Conservation (phyloP, 2,797 vertebrate species). For the Pagetopsis macropterus region DNA sequence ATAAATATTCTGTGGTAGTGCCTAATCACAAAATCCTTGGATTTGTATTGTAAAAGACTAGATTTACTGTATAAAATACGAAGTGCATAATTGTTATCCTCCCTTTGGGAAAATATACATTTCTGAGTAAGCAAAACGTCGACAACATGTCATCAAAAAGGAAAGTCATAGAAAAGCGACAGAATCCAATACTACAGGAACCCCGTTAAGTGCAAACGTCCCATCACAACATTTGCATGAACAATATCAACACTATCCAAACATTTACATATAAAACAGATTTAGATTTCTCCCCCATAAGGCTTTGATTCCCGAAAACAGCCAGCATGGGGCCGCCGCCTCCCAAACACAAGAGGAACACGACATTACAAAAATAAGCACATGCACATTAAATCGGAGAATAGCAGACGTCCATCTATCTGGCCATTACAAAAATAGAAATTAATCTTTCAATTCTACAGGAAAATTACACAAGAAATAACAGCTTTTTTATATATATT, state of each 20-base stretch:
- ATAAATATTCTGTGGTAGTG: conserved; percentile 59
- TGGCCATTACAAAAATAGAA: conserved; percentile 77
- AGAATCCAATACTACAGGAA: conserved; percentile 76
- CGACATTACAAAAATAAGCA: conserved; percentile 32
- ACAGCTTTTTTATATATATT: conserved; percentile 31
- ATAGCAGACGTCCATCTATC: conserved; percentile 49
- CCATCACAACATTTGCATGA: conserved; percentile 74
- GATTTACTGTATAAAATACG: conserved; percentile 73
- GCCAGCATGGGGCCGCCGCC: conserved; percentile 24
- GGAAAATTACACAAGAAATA: conserved; percentile 42
- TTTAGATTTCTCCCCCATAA: conserved; percentile 59
- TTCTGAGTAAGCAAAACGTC: conserved; percentile 56
- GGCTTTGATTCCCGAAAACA: conserved; percentile 68
- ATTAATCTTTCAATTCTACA: conserved; percentile 64
- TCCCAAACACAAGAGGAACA: conserved; percentile 39
- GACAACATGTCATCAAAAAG: conserved; percentile 59
- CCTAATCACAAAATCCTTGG: conserved; percentile 50
- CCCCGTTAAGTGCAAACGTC: conserved; percentile 73
- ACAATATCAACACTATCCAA: conserved; percentile 77
- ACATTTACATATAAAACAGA: conserved; percentile 72
- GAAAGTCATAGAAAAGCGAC: conserved; percentile 68
- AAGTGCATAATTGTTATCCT: conserved; percentile 76
- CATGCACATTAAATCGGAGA: conserved; percentile 57
- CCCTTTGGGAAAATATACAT: conserved; percentile 71
- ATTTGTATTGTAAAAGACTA: conserved; percentile 60